Base-by-base conservation (phyloP, 2,113 vertebrate genomes). In the Corapipo altera region DNA sequence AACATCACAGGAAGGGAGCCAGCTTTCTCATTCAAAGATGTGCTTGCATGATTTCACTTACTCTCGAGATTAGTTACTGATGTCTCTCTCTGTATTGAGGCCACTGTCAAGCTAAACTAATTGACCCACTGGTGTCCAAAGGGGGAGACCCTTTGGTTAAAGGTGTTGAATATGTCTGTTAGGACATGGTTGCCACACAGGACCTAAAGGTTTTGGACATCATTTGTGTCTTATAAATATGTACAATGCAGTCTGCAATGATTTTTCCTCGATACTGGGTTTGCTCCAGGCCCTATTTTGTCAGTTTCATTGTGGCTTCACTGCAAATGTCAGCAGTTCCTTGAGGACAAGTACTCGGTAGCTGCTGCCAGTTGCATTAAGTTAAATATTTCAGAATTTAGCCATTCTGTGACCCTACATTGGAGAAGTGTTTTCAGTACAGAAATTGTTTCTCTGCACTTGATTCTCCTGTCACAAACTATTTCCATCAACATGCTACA, bases 241-340 rank as follows among this genome's bases (percentile, higher is more conserved):
- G 37, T 51, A 66, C 32, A 62, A 33, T 44, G 26, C 58, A 43
- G 44, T 55, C 44, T 71, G 39, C 37, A 72, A 54, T 48, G 70
- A n/a, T 43, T 93, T 93, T 71, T 82, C 35, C 69, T 73, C 37
- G 33, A 82, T 9, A 44, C 20, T 39, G 76, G 27, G 41, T 72
- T 91, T 95, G 81, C 95, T 91, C 49, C 37, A 59, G 86, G 94
- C 57, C 33, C 72, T 70, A 19, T 59, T 93, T 91, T 74, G 79
- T 85, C 26, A 0, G 28, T 74, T 83, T 76, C 4, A 0, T 43
- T 85, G 82, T 14, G 27, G 65, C 72, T 88, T 88, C 77, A 6
- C 92, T 81, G 72, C 57, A 96, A 97, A 96, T 94, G 93, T 94
- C 96, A 96, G 70, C 84, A 65, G 62, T 57, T 96, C 90, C 96